These are phyloP conservation scores for Chloroceryle amazona DNA, from an alignment of 2,797 vertebrate species.

Conservation along the genomic window DNA sequence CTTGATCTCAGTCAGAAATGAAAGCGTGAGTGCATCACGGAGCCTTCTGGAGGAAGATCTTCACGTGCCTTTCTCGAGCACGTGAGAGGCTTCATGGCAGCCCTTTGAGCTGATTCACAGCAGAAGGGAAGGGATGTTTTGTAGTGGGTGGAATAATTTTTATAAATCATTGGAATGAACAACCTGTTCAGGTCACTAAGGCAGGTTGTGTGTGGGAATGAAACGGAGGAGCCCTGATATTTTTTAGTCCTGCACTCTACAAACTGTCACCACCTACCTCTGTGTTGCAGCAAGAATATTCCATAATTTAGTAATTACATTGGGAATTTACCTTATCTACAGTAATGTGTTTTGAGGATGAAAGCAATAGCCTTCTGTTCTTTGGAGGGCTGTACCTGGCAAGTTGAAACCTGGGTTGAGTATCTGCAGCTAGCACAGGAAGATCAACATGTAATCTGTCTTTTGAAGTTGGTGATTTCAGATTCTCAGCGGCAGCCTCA, in stretches of 20 bases:
- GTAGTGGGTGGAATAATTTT: not conserved
- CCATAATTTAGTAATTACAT: not conserved
- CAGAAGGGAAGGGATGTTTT: not conserved
- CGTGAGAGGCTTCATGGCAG: not conserved
- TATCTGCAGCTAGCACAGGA: not conserved
- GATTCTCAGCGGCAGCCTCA: conserved; percentile 15
- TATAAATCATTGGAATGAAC: not conserved
- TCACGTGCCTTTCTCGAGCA: not conserved
- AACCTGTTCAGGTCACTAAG: not conserved
- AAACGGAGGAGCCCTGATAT: not conserved
- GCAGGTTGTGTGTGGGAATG: not conserved
- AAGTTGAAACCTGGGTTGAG: conserved; percentile 26
- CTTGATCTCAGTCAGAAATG: not conserved
- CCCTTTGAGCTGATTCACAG: not conserved
- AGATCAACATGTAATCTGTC: not conserved
- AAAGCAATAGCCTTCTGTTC: not conserved
- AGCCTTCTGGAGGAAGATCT: not conserved
- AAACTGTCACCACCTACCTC: not conserved
- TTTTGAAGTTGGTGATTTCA: conserved; percentile 30
- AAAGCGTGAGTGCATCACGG: not conserved
- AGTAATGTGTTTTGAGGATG: not conserved
- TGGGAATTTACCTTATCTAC: conserved; percentile 13
- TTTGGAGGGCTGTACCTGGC: not conserved
- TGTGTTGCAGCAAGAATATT: not conserved
- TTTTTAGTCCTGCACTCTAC: not conserved